Conservation (phyloP, 2,797 vertebrate genomes). For the Gambelia wislizenii region DNA sequence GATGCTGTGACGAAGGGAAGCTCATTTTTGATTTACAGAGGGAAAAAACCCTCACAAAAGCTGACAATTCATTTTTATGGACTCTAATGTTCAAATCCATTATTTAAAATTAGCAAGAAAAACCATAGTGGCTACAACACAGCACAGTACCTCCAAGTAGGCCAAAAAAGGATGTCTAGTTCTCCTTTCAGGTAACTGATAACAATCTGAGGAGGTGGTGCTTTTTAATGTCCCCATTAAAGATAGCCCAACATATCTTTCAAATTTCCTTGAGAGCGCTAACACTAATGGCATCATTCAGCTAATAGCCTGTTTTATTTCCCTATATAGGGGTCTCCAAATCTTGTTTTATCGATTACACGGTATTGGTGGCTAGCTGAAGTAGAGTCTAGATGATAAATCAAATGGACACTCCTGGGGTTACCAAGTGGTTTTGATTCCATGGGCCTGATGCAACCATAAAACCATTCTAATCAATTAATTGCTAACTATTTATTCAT, state of each 20-base stretch:
- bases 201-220: neutral
- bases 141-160: constrained; percentile 32
- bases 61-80: constrained; percentile 61
- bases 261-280: constrained; percentile 15
- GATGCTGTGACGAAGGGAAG: constrained; percentile 60
- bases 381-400: constrained; percentile 6
- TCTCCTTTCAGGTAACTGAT: neutral
- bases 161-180: constrained; percentile 15
- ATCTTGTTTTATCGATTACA: constrained; percentile 19
- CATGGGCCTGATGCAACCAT: neutral
- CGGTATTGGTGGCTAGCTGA: neutral
- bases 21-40: constrained; percentile 73
- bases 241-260: constrained; percentile 19
- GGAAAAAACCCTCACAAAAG: constrained; percentile 54
- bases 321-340: constrained; percentile 7
- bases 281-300: constrained; percentile 37
- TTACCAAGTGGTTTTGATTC: neutral
- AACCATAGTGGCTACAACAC: constrained; percentile 25
- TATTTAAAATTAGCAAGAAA: constrained; percentile 59
- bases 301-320: constrained; percentile 40
- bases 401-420: neutral
- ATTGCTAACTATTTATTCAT: neutral
- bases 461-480: constrained; percentile 8
- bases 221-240: neutral
- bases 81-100: constrained; percentile 58